Base-by-base conservation (phyloP, 1,140 invertebrate genomes). In the Goniozus legneri region DNA sequence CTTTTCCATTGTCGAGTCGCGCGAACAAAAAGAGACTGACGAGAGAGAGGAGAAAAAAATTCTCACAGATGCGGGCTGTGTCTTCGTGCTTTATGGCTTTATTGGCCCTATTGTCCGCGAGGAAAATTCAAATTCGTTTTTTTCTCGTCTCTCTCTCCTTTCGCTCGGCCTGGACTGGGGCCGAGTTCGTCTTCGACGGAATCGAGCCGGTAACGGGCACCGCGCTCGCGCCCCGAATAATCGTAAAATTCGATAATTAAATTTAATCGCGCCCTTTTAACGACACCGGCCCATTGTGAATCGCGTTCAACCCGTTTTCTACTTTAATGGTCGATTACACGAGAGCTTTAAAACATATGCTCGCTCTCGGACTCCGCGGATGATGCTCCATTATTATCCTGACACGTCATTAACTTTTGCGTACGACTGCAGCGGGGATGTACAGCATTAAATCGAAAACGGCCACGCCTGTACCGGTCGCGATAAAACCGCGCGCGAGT, bases 241-340 rank as follows among this genome's bases (percentile, higher is more conserved):
- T 73, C 72, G 66, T 75, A 67, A 73, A 75, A 64, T 71, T 64
- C 61, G 65, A 71, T 73, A 73, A 73, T 73, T 71, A 73, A 73
- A 73, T 73, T 75, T 75, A 71, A 75, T 73, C 66, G 69, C 58
- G 44, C 56, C 56, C 64, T 59, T 61, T 68, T 66, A 67, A 69
- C 60, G 66, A 62, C 54, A 46, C 58, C 48, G 52, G 58, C 58
- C 60, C 60, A 64, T 69, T 67, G 60, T 69, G 59, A 52, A 40
- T 38, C 54, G 56, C 47, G n/a, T n/a, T 57, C 47, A 51, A 41
- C 50, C 52, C 53, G 42, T 62, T 60, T n/a, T 58, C 61, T 68
- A 68, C 56, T 71, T 71, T 72, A 71, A 71, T 70, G 58, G 62
- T 58, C 64, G 70, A 72, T 73, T 73, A 75, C 65, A 56, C 62